A percentile compares a stretch with the other conserved stretches of the same genome.
Conservation (phyloP, 2,113 vertebrate genomes). For the Antigone vipio region DNA sequence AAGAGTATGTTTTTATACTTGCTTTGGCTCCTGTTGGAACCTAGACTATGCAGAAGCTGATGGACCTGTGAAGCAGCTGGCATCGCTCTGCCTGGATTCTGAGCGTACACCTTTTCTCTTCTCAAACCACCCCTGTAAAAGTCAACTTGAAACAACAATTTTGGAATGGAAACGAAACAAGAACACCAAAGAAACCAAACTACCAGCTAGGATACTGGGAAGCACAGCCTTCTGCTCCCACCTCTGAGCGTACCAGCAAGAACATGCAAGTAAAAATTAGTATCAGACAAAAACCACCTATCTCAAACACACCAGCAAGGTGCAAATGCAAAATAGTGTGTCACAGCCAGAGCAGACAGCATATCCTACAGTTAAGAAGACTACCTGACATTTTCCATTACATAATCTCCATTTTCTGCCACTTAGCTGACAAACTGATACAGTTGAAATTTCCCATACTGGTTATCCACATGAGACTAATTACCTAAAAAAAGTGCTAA, state of each 20-base stretch:
- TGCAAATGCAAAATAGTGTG: not conserved
- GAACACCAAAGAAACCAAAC: not conserved
- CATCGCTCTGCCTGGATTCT: not conserved
- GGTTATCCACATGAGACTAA: not conserved
- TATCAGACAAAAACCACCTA: not conserved
- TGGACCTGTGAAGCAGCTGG: not conserved
- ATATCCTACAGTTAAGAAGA: accelerated
- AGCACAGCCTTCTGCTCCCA: not conserved
- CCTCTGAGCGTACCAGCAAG: not conserved
- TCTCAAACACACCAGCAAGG: not conserved
- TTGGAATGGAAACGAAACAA: not conserved
- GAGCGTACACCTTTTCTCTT: not conserved
- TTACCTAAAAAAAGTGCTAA: not conserved
- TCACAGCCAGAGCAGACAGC: not conserved
- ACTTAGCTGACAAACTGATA: not conserved
- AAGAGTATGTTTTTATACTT: not conserved
- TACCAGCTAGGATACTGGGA: not conserved
- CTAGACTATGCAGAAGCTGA: not conserved
- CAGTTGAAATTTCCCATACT: not conserved
- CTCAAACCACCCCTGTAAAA: not conserved
- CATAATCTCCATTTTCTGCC: not conserved
- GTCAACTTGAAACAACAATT: not conserved
- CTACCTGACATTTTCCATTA: not conserved
- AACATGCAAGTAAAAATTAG: not conserved
- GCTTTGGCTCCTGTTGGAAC: not conserved